Percentiles rank a stretch among this genome's conserved stretches.
Evolutionary conservation across 1,140 invertebrate genomes (phyloP).

Genomic region (Portunus trituberculatus): DNA sequence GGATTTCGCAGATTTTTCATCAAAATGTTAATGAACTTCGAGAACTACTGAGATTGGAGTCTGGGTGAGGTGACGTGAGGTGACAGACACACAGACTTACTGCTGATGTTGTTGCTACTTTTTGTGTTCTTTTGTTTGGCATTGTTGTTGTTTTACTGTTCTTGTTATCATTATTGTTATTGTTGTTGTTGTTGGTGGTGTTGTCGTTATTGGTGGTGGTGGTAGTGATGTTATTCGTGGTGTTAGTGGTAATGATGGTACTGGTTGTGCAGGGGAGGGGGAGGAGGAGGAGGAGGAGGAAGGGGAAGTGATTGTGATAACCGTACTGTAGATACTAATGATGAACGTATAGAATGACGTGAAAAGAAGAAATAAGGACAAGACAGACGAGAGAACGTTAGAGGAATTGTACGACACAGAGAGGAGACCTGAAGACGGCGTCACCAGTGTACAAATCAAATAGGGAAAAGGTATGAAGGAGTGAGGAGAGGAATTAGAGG

Average conservation of each 20-base stretch:
- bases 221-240: too few species aligned
- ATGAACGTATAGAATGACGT: background rate
- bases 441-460: background rate
- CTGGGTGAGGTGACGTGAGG: background rate
- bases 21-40: conserved; percentile 43
- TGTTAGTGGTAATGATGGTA: too few species aligned
- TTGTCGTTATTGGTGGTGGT: too few species aligned
- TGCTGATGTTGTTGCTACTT: background rate
- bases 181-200: too few species aligned
- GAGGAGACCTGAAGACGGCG: background rate
- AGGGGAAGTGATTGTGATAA: background rate
- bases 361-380: background rate
- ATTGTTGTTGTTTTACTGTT: too few species aligned
- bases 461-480: background rate
- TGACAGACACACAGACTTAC: background rate
- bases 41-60: background rate
- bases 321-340: too few species aligned
- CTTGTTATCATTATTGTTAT: too few species aligned
- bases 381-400: background rate
- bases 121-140: background rate
- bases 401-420: background rate
- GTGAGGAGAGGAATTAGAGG: background rate
- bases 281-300: background rate
- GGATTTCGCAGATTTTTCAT: conserved; percentile 29
- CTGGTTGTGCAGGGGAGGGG: too few species aligned